Conservation (phyloP, 2,113 vertebrate species). For the Aegithalos caudatus region DNA sequence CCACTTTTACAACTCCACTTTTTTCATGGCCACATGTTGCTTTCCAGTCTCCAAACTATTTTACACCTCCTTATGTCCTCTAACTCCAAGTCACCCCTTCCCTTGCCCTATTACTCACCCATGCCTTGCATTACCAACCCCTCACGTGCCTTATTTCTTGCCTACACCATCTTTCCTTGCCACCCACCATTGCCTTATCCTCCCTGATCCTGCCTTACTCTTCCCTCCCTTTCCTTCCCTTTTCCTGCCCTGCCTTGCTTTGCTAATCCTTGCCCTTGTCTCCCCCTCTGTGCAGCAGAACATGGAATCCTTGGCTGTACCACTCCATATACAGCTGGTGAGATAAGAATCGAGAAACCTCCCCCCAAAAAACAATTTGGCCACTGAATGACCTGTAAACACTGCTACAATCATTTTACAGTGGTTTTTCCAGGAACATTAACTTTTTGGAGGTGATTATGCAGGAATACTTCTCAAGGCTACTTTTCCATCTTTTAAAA, state of each 20-base stretch:
- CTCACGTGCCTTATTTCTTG: not conserved
- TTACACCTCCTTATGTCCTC: not conserved
- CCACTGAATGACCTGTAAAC: conserved; percentile 33
- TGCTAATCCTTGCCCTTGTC: not conserved
- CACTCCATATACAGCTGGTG: not conserved
- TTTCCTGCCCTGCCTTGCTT: not conserved
- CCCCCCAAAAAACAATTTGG: not conserved
- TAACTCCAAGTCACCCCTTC: not conserved
- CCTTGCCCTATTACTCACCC: not conserved
- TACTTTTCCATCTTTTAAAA: conserved; percentile 13
- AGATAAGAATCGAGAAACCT: not conserved
- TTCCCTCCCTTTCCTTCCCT: not conserved
- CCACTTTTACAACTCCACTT: not conserved
- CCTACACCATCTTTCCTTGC: not conserved
- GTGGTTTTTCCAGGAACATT: not conserved
- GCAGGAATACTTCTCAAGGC: conserved; percentile 1
- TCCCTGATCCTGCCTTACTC: not conserved
- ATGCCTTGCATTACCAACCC: no score
- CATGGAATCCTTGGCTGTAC: not conserved
- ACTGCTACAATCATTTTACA: not conserved
- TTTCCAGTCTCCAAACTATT: not conserved
- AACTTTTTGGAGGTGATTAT: conserved; percentile 47
- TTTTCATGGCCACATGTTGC: not conserved
- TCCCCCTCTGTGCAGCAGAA: not conserved
- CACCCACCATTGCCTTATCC: no score